Conservation (phyloP, 35 echinoderm and acorn worm genomes). For the Apostichopus japonicus region DNA sequence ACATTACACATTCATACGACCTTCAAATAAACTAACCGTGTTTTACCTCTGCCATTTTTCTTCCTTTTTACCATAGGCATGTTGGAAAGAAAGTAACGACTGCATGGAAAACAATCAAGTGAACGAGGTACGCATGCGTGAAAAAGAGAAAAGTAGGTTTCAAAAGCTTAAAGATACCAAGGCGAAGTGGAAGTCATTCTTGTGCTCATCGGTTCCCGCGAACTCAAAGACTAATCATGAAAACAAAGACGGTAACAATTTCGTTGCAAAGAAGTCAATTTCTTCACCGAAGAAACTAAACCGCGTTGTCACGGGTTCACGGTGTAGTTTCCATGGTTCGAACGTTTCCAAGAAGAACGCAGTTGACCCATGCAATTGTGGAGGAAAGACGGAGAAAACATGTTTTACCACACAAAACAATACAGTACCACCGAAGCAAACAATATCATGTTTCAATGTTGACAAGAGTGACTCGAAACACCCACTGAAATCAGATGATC, state of each 20-base stretch:
- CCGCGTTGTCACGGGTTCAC: background rate
- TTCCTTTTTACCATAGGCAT: too few relatives aligned
- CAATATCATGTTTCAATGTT: background rate
- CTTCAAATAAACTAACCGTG: too few relatives aligned
- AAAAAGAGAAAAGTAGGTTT: too few relatives aligned
- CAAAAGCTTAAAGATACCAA: background rate
- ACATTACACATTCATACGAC: too few relatives aligned
- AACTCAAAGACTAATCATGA: background rate
- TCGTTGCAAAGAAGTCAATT: background rate
- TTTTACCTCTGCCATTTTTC: too few relatives aligned
- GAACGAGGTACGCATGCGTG: too few relatives aligned
- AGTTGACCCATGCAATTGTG: background rate
- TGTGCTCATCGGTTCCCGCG: background rate
- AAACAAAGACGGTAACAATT: background rate
- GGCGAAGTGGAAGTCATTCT: background rate
- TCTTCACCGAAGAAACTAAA: background rate
- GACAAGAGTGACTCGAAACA: background rate
- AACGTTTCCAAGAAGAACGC: background rate
- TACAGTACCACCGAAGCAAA: background rate
- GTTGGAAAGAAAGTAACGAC: too few relatives aligned
- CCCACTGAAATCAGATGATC: background rate
- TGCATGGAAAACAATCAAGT: too few relatives aligned
- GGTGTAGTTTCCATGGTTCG: background rate
- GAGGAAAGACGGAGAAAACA: background rate
- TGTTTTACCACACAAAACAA: background rate